Evolutionary conservation across 2,113 vertebrate genomes (phyloP), one percentile per base, ranked within the genome.

Genomic region (Muntiacus reevesi): DNA sequence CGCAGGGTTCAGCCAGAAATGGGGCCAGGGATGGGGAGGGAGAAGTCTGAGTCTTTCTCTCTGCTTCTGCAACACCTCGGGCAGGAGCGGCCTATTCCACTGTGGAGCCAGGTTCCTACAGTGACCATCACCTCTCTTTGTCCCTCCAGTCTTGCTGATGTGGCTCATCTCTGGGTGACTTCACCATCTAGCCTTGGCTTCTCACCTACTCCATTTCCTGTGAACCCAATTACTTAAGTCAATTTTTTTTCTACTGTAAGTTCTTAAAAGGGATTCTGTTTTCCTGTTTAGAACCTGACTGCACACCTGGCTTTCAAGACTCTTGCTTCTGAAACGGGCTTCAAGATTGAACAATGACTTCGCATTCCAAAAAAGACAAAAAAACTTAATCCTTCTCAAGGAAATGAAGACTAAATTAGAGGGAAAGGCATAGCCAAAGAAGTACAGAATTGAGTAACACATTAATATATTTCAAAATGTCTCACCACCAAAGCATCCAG

Each of bases 241-340:
- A 52, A 47, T 78, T 86, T 82, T 60, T 78, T 12, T 33, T 59
- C 16, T 76, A 14, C 17, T 55, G 7, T 78, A 40, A 91, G 11
- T 50, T 83, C 28, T 57, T 27, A 45, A 74, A 55, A 88, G 52
- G 13, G n/a, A 67, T 94, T 94, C 40, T 94, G 13, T 74, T 81
- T 97, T 84, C 85, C 43, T 96, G 25, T 21, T 92, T 83, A 94
- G 36, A 82, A 7, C 33, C 43, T 87, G 33, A 87, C 50, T 60
- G 40, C n/a, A 57, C 2, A 59, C n/a, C 43, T 89, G 30, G 16
- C 30, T 86, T 83, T 84, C 2, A 67, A 96, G 55, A 91, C 43
- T 87, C 78, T 86, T 82, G 45, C 50, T 94, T 88, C 47, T 96
- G 83, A 96, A 96, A 97, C n/a, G 30, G 33, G 9, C 57, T 81